Percentiles rank a stretch among this genome's conserved stretches.
phyloP scores from a whole-genome alignment of 2,888 invertebrate species.

The Synergus gifuensis region DNA sequence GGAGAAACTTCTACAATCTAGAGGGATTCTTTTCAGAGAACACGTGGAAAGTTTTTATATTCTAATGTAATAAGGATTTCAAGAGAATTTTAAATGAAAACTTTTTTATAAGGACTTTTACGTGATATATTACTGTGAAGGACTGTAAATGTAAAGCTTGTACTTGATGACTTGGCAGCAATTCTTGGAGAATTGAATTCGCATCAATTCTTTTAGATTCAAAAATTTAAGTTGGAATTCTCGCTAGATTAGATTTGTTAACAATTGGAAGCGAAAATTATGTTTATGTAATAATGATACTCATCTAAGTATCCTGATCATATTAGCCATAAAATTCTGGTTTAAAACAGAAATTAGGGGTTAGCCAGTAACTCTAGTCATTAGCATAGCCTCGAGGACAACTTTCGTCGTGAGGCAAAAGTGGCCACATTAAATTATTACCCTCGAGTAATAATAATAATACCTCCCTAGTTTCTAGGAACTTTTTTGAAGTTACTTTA shows the following conservation, averaged over 20 bases:
- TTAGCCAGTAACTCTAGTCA: not conserved
- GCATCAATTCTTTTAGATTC: not conserved
- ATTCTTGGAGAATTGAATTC: not conserved
- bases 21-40: slow-evolving; percentile 22
- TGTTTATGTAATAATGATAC: not conserved
- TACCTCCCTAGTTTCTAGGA: not conserved
- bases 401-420: not conserved
- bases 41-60: slow-evolving; percentile 32
- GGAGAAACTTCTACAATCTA: not conserved
- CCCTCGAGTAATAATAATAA: not conserved
- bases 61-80: slow-evolving; percentile 31
- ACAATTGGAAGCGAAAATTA: not conserved
- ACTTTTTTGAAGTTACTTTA: not conserved
- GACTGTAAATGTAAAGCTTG: not conserved
- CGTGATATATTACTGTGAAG: not conserved
- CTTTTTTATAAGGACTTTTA: not conserved
- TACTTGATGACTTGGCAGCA: not conserved
- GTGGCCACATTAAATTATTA: not conserved
- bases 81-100: slow-evolving; percentile 15
- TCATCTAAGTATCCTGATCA: too few relatives aligned
- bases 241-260: not conserved
- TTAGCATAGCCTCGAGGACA: slow-evolving; percentile 2
- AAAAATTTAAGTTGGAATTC: not conserved
- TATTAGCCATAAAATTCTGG: not conserved
- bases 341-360: not conserved